These are phyloP conservation scores for Neocrepidodera transversa DNA, from an alignment of 2,888 invertebrate species.

Conservation along the genomic window DNA sequence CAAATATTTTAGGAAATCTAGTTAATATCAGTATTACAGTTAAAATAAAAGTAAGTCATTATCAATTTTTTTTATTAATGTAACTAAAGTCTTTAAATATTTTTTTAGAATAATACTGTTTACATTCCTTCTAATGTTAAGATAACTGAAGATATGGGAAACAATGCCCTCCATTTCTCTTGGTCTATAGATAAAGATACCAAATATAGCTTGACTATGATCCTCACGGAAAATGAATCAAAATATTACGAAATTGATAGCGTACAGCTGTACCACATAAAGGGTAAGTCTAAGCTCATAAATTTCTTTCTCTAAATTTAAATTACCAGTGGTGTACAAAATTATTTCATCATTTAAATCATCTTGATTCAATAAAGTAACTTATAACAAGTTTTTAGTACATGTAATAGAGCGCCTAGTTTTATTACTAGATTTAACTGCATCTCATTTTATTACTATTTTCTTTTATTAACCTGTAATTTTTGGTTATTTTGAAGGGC, in stretches of 20 bases:
- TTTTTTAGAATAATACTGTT: slow-evolving; percentile 33
- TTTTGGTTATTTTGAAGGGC: too few species aligned
- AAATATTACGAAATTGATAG: slow-evolving; percentile 28
- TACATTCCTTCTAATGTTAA: slow-evolving; percentile 34
- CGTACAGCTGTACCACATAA: slow-evolving; percentile 28
- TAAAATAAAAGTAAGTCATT: slow-evolving; percentile 26
- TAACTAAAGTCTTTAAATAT: not conserved
- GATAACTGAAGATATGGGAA: slow-evolving; percentile 14
- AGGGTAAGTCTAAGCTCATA: slow-evolving; percentile 1
- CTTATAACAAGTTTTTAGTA: too few species aligned
- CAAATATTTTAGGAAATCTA: slow-evolving; percentile 14
- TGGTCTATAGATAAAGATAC: slow-evolving; percentile 32
- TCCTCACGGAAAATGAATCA: slow-evolving; percentile 18
- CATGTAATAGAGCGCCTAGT: too few species aligned
- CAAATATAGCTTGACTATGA: slow-evolving; percentile 36
- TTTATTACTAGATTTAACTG: too few species aligned
- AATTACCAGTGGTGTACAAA: not conserved
- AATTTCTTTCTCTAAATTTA: slow-evolving; percentile 4
- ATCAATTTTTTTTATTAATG: not conserved
- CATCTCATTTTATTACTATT: too few species aligned
- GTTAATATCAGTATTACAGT: slow-evolving; percentile 31
- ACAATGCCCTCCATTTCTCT: slow-evolving; percentile 33
- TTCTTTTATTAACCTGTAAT: too few species aligned
- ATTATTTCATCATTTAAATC: too few species aligned
- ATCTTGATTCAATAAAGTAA: too few species aligned